phyloP scores from a whole-genome alignment of 2,888 invertebrate genomes.

The Arctia plantaginis region DNA sequence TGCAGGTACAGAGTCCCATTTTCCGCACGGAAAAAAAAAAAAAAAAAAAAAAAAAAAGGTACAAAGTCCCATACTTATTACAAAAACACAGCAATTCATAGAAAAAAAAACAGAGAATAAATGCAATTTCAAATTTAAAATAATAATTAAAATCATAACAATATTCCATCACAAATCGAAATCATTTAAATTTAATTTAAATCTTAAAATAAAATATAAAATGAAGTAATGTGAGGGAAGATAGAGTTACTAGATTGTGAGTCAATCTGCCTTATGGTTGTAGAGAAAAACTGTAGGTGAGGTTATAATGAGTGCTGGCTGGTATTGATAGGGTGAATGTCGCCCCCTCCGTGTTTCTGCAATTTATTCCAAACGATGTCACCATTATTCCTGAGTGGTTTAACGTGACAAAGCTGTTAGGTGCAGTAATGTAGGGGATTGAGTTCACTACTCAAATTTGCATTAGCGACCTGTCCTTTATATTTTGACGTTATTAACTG shows the following conservation, averaged over 20 bases:
- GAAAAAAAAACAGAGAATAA: too few species aligned
- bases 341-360: slow-evolving; percentile 31
- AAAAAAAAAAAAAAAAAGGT: too few species aligned
- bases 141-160: too few species aligned
- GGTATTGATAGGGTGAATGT: slow-evolving; percentile 34
- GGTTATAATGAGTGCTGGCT: slow-evolving; percentile 27
- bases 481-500: not conserved
- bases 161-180: too few species aligned
- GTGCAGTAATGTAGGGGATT: slow-evolving; percentile 35
- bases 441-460: slow-evolving; percentile 30
- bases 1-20: too few species aligned
- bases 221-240: too few species aligned
- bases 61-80: too few species aligned
- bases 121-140: too few species aligned
- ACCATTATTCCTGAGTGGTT: slow-evolving; percentile 48
- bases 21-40: too few species aligned
- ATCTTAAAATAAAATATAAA: too few species aligned
- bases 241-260: not conserved
- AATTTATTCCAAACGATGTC: slow-evolving; percentile 49
- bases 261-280: not conserved
- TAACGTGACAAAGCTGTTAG: slow-evolving; percentile 48
- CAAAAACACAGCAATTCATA: too few species aligned
- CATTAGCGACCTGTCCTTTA: slow-evolving; percentile 25
- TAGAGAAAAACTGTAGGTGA: slow-evolving; percentile 5
- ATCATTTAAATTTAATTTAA: too few species aligned